These are phyloP conservation scores for Drosophila trapezifrons DNA, from an alignment of 1,140 invertebrate species.

Conservation along the genomic window DNA sequence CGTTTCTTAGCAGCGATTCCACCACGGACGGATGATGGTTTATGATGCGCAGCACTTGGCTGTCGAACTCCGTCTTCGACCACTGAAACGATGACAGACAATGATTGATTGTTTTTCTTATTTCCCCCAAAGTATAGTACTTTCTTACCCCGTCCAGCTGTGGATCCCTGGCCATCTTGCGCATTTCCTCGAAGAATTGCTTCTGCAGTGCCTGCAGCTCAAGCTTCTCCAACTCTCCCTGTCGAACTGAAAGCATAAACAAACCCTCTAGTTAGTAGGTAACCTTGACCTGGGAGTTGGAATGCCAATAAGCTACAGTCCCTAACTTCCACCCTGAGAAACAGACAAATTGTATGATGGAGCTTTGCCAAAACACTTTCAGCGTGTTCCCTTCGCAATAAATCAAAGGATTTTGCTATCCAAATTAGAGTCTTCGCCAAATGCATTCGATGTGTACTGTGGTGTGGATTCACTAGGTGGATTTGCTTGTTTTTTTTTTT, in stretches of 20 bases:
- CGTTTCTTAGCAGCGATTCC: slow-evolving; percentile 49
- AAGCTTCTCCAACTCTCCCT: not conserved
- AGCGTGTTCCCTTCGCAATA: slow-evolving; percentile 2
- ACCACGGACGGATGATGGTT: slow-evolving; percentile 54
- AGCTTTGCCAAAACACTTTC: slow-evolving; percentile 16
- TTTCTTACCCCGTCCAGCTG: slow-evolving; percentile 51
- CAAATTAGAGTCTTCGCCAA: slow-evolving; percentile 6
- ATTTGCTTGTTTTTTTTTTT: not conserved
- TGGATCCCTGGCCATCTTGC: slow-evolving; percentile 26
- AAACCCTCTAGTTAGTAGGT: not conserved
- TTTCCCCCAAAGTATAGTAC: not conserved
- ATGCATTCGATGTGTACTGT: not conserved
- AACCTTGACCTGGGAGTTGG: not conserved
- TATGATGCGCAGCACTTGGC: slow-evolving; percentile 47
- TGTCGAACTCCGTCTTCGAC: slow-evolving; percentile 30
- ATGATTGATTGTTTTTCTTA: not conserved
- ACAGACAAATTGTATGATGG: slow-evolving; percentile 11
- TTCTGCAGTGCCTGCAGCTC: slow-evolving; percentile 46
- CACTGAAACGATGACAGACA: slow-evolving; percentile 15
- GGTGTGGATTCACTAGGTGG: not conserved
- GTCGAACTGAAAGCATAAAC: slow-evolving; percentile 13
- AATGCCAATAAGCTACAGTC: too few relatives aligned
- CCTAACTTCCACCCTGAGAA: not conserved
- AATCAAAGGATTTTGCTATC: slow-evolving; percentile 28
- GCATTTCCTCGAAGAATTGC: slow-evolving; percentile 59